These are phyloP conservation scores for Selenia dentaria DNA, from an alignment of 2,888 invertebrate genomes.

Conservation along the genomic window DNA sequence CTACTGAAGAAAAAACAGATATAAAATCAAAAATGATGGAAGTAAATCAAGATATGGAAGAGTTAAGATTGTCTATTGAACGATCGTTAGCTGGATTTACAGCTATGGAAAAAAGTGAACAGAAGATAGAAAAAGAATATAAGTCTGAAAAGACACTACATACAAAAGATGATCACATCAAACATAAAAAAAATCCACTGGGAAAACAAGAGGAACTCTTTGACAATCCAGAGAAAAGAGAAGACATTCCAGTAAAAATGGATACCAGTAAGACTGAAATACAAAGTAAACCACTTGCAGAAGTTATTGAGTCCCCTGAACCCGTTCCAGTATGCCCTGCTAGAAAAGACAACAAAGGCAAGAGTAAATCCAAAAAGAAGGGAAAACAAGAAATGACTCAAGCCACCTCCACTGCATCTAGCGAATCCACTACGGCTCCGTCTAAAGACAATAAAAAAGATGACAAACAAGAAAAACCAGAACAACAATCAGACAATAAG, in stretches of 20 bases:
- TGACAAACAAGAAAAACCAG: slow-evolving; percentile 47
- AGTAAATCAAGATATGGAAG: slow-evolving; percentile 76
- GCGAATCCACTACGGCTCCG: slow-evolving; percentile 26
- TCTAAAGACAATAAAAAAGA: slow-evolving; percentile 36
- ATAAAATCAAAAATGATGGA: slow-evolving; percentile 75
- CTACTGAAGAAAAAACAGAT: slow-evolving; percentile 60
- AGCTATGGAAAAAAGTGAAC: slow-evolving; percentile 60
- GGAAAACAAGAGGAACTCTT: neutral
- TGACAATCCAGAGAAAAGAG: slow-evolving; percentile 1
- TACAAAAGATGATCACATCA: too few species aligned
- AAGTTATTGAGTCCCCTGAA: slow-evolving; percentile 24
- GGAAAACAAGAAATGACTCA: slow-evolving; percentile 52
- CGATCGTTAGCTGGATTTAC: slow-evolving; percentile 71
- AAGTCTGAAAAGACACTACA: slow-evolving; percentile 23
- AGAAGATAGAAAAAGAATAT: slow-evolving; percentile 46
- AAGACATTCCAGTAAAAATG: slow-evolving; percentile 13
- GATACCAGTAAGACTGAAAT: too few species aligned
- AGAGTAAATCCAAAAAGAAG: slow-evolving; percentile 68
- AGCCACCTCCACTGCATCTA: slow-evolving; percentile 26
- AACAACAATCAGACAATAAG: slow-evolving; percentile 45
- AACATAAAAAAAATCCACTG: too few species aligned
- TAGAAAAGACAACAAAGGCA: slow-evolving; percentile 68
- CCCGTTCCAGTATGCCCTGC: slow-evolving; percentile 51
- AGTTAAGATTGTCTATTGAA: slow-evolving; percentile 69
- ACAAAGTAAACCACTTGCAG: too few species aligned